These are phyloP conservation scores for Blera fallax DNA, from an alignment of 2,888 invertebrate species.

Conservation along the genomic window DNA sequence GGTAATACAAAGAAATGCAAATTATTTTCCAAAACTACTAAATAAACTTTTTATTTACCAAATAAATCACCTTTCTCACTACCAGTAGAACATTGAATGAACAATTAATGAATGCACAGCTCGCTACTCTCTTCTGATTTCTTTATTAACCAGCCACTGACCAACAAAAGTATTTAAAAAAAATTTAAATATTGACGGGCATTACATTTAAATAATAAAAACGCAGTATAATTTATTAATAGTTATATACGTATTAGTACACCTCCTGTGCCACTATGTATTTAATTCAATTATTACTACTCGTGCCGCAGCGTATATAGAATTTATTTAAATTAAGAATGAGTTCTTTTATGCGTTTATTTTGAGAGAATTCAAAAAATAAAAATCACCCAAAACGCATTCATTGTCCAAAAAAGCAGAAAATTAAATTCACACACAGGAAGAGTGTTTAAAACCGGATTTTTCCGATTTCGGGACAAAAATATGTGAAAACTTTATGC, in stretches of 20 bases:
- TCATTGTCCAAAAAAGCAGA: background rate
- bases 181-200: background rate
- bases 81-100: background rate
- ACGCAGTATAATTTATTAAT: too few species aligned
- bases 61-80: too few species aligned
- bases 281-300: background rate
- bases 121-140: background rate
- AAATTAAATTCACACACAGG: background rate
- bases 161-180: background rate
- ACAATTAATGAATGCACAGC: background rate
- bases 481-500: background rate
- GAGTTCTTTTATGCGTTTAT: background rate
- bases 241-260: too few species aligned
- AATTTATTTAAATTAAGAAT: constrained; percentile 1
- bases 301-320: background rate
- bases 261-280: background rate
- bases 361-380: background rate
- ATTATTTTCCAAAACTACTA: background rate
- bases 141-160: background rate
- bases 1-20: background rate
- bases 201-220: background rate
- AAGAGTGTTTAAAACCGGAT: background rate
- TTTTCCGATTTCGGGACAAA: background rate
- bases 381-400: background rate
- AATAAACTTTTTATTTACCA: background rate